Percentiles rank a stretch among this genome's conserved stretches.
Evolutionary conservation across 2,797 vertebrate species (phyloP).

Genomic region (Moxostoma hubbsi): DNA sequence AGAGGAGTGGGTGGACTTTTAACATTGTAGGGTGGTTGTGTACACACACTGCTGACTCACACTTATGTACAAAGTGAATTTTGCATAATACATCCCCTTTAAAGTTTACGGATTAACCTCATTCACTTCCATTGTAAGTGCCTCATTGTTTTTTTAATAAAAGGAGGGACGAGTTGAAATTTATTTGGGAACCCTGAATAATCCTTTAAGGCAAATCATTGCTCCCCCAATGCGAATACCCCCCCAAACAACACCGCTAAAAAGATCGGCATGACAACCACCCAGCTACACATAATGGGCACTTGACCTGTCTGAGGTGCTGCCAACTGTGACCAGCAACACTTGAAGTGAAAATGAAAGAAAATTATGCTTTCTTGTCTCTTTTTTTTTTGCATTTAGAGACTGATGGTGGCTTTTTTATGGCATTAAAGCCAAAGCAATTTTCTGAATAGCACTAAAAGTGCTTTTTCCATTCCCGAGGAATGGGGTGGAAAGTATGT

Average conservation of each 20-base stretch:
- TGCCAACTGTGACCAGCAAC: conserved; percentile 47
- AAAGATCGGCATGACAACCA: conserved; percentile 41
- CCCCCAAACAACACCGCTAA: not conserved
- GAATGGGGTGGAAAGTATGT: not conserved
- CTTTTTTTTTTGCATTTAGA: not conserved
- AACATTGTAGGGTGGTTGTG: too few relatives aligned
- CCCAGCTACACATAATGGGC: conserved; percentile 8
- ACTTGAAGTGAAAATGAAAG: conserved; percentile 37
- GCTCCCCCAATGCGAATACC: too few relatives aligned
- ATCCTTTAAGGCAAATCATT: conserved; percentile 19
- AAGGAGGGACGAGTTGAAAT: too few relatives aligned
- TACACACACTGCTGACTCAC: too few relatives aligned
- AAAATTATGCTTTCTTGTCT: conserved; percentile 33
- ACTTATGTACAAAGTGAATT: too few relatives aligned
- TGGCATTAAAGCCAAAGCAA: conserved; percentile 36
- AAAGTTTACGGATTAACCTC: too few relatives aligned
- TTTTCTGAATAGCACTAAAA: conserved; percentile 42
- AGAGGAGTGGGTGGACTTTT: too few relatives aligned
- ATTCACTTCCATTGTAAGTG: not conserved
- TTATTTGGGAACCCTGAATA: too few relatives aligned
- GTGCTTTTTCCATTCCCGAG: conserved; percentile 9
- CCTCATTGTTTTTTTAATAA: too few relatives aligned
- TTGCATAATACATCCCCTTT: too few relatives aligned
- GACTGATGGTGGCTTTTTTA: conserved; percentile 19
- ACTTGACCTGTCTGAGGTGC: conserved; percentile 47